Percentiles rank a stretch among this genome's conserved stretches.
phyloP scores from a whole-genome alignment of 2,888 invertebrate genomes.

The Notodonta dromedarius region DNA sequence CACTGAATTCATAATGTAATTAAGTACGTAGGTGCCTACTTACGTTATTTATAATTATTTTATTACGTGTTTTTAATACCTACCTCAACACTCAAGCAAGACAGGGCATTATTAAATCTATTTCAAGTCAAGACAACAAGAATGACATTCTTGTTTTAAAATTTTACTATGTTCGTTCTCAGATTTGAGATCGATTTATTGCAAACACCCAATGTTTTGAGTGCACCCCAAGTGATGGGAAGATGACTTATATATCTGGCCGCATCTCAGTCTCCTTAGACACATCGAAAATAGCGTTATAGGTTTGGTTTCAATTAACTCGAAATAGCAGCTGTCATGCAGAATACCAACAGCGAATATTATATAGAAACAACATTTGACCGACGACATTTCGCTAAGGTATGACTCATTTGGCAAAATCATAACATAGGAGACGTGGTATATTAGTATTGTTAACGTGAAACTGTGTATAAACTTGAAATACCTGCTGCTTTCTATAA shows the following conservation, averaged over 20 bases:
- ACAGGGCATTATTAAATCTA: too few relatives aligned
- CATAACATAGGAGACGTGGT: slow-evolving; percentile 22
- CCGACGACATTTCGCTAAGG: slow-evolving; percentile 6
- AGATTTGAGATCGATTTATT: too few relatives aligned
- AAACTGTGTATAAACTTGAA: slow-evolving; percentile 29
- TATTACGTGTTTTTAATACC: too few relatives aligned
- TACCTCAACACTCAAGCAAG: too few relatives aligned
- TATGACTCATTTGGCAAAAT: slow-evolving; percentile 30
- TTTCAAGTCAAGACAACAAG: too few relatives aligned
- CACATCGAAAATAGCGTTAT: slow-evolving; percentile 3
- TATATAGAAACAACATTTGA: slow-evolving; percentile 7
- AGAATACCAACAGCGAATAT: slow-evolving; percentile 9
- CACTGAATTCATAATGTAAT: too few relatives aligned
- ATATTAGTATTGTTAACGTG: slow-evolving; percentile 34
- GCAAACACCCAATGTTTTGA: too few relatives aligned
- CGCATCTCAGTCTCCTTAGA: not conserved
- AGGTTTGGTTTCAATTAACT: slow-evolving; percentile 8
- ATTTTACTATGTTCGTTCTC: too few relatives aligned
- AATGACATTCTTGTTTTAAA: too few relatives aligned
- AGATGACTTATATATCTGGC: not conserved
- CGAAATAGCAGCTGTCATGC: slow-evolving; percentile 6
- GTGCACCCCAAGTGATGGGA: too few relatives aligned
- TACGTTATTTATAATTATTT: too few relatives aligned
- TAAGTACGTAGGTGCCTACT: too few relatives aligned
- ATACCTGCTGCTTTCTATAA: slow-evolving; percentile 30